Conservation (phyloP, 2,797 vertebrate species). For the Astyanax mexicanus region DNA sequence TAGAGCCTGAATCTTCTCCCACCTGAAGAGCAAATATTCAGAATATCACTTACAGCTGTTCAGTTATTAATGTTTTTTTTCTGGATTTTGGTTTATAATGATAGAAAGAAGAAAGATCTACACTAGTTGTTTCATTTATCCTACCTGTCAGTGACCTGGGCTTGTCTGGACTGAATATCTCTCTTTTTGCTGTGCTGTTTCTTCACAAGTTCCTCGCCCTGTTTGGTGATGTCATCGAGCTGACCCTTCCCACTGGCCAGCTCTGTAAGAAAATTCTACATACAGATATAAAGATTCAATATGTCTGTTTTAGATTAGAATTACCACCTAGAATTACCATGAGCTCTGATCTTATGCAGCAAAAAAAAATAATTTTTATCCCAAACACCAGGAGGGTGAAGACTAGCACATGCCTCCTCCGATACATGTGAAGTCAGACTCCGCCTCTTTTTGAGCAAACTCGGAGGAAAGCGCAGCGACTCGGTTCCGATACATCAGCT, state of each 20-base stretch:
- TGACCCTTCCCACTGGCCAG: conserved; percentile 83
- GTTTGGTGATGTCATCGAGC: conserved; percentile 78
- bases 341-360: too few species aligned
- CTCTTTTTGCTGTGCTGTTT: conserved; percentile 74
- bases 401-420: too few species aligned
- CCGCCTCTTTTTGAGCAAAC: too few species aligned
- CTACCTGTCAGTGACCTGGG: conserved; percentile 78
- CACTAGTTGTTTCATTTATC: neutral
- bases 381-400: too few species aligned
- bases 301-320: too few species aligned
- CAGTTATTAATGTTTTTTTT: neutral
- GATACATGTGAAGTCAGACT: too few species aligned
- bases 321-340: too few species aligned
- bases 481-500: too few species aligned
- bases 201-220: conserved; percentile 77
- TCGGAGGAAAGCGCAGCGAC: too few species aligned
- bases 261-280: conserved; percentile 84
- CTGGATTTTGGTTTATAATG: neutral
- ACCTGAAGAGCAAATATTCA: conserved; percentile 71
- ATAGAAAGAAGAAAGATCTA: neutral
- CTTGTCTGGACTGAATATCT: conserved; percentile 75
- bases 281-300: conserved; percentile 33
- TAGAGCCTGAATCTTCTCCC: conserved; percentile 82
- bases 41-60: neutral
- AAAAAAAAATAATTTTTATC: too few species aligned